These are phyloP conservation scores for Agriotes lineatus DNA, from an alignment of 2,888 invertebrate species.

Conservation along the genomic window DNA sequence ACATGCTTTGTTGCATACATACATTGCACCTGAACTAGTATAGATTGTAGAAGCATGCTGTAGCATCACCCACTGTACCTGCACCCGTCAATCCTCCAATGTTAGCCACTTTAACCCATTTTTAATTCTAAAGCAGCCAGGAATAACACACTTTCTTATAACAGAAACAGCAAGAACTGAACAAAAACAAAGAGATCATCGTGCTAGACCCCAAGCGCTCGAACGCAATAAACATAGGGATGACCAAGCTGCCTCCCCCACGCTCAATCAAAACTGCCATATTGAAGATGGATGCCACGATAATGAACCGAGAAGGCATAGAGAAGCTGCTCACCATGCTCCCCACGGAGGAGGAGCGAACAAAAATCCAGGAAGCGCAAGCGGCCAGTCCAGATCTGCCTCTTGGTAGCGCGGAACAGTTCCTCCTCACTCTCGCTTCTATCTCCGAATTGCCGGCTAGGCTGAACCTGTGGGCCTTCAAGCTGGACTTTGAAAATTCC, in stretches of 20 bases:
- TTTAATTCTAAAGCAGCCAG: slow-evolving; percentile 2
- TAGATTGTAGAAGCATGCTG: background rate
- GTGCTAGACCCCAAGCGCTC: slow-evolving; percentile 97
- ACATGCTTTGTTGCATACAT: background rate
- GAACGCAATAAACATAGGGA: slow-evolving; percentile 98
- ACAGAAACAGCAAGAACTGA: slow-evolving; percentile 86
- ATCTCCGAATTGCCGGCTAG: slow-evolving; percentile 95
- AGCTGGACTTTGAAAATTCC: slow-evolving; percentile 96
- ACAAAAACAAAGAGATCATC: slow-evolving; percentile 91
- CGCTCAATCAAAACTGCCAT: slow-evolving; percentile 98
- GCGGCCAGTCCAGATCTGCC: slow-evolving; percentile 91
- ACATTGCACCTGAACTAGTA: background rate
- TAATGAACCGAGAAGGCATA: slow-evolving; percentile 97
- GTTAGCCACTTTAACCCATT: background rate
- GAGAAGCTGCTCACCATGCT: slow-evolving; percentile 98
- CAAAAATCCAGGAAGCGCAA: slow-evolving; percentile 97
- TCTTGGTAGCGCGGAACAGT: slow-evolving; percentile 97
- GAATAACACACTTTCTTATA: background rate
- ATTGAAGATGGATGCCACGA: slow-evolving; percentile 98
- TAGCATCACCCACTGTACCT: background rate
- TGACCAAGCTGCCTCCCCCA: slow-evolving; percentile 98
- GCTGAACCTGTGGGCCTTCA: slow-evolving; percentile 97
- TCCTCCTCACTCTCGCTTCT: slow-evolving; percentile 94
- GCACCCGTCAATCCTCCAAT: background rate
- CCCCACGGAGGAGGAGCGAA: slow-evolving; percentile 91